Evolutionary conservation across 2,888 invertebrate genomes (phyloP).

Genomic region (Melanostoma scalare): DNA sequence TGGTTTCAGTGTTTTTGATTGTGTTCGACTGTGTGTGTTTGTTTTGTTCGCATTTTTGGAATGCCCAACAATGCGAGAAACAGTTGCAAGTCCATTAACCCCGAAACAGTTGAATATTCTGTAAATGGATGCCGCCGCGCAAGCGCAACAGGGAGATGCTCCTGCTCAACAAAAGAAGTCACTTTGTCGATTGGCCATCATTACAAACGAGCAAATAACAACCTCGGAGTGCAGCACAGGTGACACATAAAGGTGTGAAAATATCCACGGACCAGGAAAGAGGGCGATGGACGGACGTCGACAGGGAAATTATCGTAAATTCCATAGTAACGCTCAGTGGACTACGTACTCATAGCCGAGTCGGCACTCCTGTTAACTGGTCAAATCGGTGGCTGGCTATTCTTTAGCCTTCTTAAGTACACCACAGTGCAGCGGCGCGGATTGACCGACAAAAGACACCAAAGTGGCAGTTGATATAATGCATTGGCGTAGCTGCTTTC

Average conservation of each 20-base stretch:
- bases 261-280: constrained; percentile 51
- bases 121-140: constrained; percentile 7
- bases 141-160: constrained; percentile 7
- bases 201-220: constrained; percentile 56
- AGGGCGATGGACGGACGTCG: background rate
- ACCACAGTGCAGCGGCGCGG: constrained; percentile 1
- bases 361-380: constrained; percentile 5
- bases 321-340: constrained; percentile 35
- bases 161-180: constrained; percentile 50
- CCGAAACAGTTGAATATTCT: constrained; percentile 15
- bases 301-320: constrained; percentile 68
- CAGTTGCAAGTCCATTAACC: constrained; percentile 34
- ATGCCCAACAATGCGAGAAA: constrained; percentile 19
- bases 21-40: constrained; percentile 17
- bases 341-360: too few species aligned
- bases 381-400: constrained; percentile 40
- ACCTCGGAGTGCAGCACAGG: constrained; percentile 37
- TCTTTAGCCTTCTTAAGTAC: constrained; percentile 55
- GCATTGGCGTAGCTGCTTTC: constrained; percentile 9
- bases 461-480: constrained; percentile 59
- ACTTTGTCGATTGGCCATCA: constrained; percentile 65
- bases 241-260: constrained; percentile 63
- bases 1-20: constrained; percentile 7
- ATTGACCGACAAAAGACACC: constrained; percentile 51
- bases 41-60: constrained; percentile 41